These are phyloP conservation scores for Drosophila pectinifera DNA, from an alignment of 1,140 invertebrate genomes.

Conservation along the genomic window DNA sequence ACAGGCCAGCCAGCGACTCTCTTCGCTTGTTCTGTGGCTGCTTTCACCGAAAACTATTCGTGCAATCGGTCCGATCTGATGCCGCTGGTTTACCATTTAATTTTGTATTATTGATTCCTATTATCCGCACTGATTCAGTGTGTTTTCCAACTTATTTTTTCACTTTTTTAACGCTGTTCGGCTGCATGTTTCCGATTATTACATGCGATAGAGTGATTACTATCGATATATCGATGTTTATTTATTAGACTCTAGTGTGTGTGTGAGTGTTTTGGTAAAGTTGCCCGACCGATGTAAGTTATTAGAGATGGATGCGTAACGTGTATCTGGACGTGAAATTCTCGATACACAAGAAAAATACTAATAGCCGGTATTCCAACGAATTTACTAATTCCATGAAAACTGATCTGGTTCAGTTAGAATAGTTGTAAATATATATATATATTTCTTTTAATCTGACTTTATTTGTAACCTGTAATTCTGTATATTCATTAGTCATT, in stretches of 20 bases:
- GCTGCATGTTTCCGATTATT: slow-evolving; percentile 38
- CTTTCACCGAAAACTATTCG: slow-evolving; percentile 53
- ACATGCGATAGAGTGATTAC: slow-evolving; percentile 4
- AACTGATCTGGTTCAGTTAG: too few relatives aligned
- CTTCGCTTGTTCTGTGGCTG: slow-evolving; percentile 59
- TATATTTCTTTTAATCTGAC: too few relatives aligned
- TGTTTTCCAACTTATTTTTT: slow-evolving; percentile 38
- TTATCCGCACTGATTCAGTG: slow-evolving; percentile 24
- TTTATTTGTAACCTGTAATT: too few relatives aligned
- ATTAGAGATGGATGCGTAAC: neutral
- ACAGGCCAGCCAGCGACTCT: slow-evolving; percentile 20
- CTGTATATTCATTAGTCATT: too few relatives aligned
- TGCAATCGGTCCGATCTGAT: neutral
- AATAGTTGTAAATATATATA: too few relatives aligned
- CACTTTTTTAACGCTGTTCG: slow-evolving; percentile 34
- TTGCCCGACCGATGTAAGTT: neutral
- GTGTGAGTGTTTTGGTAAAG: neutral
- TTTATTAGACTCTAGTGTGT: neutral
- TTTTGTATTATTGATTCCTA: slow-evolving; percentile 49
- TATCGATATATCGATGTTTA: slow-evolving; percentile 8
- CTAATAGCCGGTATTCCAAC: too few relatives aligned
- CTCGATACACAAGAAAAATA: too few relatives aligned
- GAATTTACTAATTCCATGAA: too few relatives aligned
- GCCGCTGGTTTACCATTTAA: slow-evolving; percentile 67
- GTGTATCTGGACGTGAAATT: neutral